phyloP scores from a whole-genome alignment of 2,113 vertebrate species.

The Caloenas nicobarica region DNA sequence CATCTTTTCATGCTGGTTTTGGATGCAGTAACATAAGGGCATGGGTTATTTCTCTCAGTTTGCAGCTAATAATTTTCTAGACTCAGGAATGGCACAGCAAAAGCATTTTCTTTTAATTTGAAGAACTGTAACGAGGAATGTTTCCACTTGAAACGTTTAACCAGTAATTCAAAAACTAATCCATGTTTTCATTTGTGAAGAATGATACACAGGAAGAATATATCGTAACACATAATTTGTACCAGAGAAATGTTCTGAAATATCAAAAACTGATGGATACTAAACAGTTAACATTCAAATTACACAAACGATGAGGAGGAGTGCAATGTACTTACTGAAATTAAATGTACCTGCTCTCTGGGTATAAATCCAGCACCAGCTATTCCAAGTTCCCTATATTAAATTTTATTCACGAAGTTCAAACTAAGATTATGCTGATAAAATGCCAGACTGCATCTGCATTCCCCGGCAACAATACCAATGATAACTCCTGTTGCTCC shows the following conservation, averaged over 20 bases:
- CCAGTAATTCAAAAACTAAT: neutral
- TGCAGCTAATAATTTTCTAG: neutral
- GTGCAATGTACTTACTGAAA: slow-evolving; percentile 37
- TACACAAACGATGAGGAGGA: neutral
- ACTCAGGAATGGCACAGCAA: slow-evolving; percentile 8
- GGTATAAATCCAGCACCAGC: slow-evolving; percentile 26
- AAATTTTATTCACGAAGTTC: slow-evolving; percentile 49
- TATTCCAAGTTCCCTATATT: slow-evolving; percentile 23
- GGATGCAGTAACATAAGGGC: neutral
- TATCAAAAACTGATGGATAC: neutral
- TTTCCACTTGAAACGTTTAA: neutral
- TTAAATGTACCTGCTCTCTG: slow-evolving; percentile 56
- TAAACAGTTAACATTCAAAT: slow-evolving; percentile 37
- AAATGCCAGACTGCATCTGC: slow-evolving; percentile 54
- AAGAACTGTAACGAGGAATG: neutral
- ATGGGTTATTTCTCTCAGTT: neutral
- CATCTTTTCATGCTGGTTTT: neutral
- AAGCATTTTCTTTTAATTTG: neutral
- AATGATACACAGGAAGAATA: neutral
- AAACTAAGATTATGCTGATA: slow-evolving; percentile 58
- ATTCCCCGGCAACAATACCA: slow-evolving; percentile 35
- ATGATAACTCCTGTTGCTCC: slow-evolving; percentile 32
- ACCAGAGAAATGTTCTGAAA: neutral
- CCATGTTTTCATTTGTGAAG: neutral
- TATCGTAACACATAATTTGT: neutral